Evolutionary conservation across 2,888 invertebrate genomes (phyloP).

Genomic region (Acanthosepion esculentum): DNA sequence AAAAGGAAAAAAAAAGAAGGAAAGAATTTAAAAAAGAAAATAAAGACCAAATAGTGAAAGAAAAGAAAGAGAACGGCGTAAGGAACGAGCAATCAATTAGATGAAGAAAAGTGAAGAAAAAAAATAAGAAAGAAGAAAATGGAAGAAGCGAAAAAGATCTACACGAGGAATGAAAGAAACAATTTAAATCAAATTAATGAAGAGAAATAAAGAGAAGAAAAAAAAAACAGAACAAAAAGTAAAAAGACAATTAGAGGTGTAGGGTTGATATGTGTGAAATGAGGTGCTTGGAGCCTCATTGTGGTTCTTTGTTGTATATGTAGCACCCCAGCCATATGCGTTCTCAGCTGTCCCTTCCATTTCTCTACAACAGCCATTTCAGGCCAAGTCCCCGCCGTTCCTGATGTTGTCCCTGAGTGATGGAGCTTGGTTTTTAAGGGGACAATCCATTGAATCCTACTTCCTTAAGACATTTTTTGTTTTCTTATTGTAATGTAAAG

Average conservation of each 20-base stretch:
- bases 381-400: not conserved
- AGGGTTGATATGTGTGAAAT: not conserved
- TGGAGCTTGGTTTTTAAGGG: not conserved
- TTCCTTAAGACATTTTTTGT: not conserved
- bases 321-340: not conserved
- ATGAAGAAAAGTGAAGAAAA: not conserved
- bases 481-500: not conserved
- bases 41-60: not conserved
- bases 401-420: not conserved
- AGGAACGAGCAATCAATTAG: not conserved
- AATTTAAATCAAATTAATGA: not conserved
- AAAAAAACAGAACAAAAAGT: not conserved
- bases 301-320: not conserved
- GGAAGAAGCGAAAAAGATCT: not conserved
- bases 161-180: not conserved
- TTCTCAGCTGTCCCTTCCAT: not conserved
- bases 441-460: not conserved
- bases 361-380: not conserved
- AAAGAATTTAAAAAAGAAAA: not conserved
- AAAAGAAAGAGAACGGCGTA: not conserved
- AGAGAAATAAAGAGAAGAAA: not conserved
- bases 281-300: not conserved
- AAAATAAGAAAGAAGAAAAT: not conserved
- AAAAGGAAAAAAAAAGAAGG: not conserved
- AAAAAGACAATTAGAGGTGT: not conserved